Percentiles rank a stretch among this genome's conserved stretches.
Evolutionary conservation across 2,113 vertebrate genomes (phyloP).

Genomic region (Chloroceryle aenea): DNA sequence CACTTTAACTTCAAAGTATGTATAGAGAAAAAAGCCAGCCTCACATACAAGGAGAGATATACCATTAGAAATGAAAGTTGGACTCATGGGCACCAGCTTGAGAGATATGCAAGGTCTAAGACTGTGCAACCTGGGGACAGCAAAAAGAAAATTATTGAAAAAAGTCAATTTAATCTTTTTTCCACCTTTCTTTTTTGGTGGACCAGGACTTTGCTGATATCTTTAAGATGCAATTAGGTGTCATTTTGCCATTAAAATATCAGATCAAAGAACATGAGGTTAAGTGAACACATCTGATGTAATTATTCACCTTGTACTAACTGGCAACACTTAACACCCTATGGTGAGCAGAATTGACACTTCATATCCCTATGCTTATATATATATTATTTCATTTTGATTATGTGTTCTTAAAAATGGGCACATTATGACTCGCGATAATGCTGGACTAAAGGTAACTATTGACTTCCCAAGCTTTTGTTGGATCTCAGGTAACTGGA

Average conservation of each 20-base stretch:
- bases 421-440: not conserved
- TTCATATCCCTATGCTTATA: not conserved
- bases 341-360: not conserved
- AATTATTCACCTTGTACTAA: not conserved
- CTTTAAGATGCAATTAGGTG: not conserved
- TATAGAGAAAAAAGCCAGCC: not conserved
- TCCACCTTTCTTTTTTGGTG: not conserved
- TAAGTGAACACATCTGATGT: not conserved
- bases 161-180: not conserved
- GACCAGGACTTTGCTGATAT: not conserved
- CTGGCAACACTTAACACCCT: not conserved
- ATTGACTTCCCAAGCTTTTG: not conserved
- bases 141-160: not conserved
- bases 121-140: not conserved
- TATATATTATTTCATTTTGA: not conserved
- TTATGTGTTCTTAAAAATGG: not conserved
- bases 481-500: not conserved
- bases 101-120: not conserved
- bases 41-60: not conserved
- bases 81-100: accelerated
- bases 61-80: not conserved
- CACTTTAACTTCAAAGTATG: not conserved
- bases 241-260: not conserved
- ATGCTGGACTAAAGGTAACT: not conserved
- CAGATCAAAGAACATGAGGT: not conserved